Conservation (phyloP, 2,797 vertebrate genomes). For the Muraenolepis orangiensis region DNA sequence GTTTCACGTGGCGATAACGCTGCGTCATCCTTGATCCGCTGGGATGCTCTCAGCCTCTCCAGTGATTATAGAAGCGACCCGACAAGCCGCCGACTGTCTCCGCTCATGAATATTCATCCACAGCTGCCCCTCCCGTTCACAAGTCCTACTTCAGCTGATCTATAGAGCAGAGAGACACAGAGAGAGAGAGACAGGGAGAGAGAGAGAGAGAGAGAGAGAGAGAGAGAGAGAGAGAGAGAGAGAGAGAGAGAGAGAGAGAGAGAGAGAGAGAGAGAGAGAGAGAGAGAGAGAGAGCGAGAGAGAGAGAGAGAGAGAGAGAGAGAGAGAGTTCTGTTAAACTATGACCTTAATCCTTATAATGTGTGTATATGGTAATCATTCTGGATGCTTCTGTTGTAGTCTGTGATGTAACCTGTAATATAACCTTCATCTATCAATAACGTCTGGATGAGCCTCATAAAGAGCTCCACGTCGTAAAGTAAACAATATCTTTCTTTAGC, state of each 20-base stretch:
- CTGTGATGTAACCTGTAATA: too few relatives aligned
- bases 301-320: too few relatives aligned
- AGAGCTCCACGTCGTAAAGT: slow-evolving; percentile 32
- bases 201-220: neutral
- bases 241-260: too few relatives aligned
- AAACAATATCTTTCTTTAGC: slow-evolving; percentile 10
- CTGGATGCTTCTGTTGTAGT: neutral
- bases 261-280: too few relatives aligned
- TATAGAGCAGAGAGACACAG: slow-evolving; percentile 38
- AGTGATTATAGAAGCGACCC: slow-evolving; percentile 63
- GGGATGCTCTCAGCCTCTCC: slow-evolving; percentile 52
- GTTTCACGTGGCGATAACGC: slow-evolving; percentile 15
- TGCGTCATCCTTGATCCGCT: slow-evolving; percentile 36
- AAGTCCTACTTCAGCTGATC: slow-evolving; percentile 46
- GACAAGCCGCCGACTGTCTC: slow-evolving; percentile 74
- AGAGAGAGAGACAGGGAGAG: neutral
- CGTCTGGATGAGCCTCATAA: slow-evolving; percentile 19
- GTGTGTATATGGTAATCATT: neutral
- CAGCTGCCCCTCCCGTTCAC: slow-evolving; percentile 68
- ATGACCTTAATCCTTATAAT: slow-evolving; percentile 18
- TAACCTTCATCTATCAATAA: slow-evolving; percentile 34
- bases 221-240: too few relatives aligned
- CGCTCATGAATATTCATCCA: slow-evolving; percentile 77
- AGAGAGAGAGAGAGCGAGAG: neutral
- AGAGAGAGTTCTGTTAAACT: slow-evolving; percentile 1